Base-by-base conservation (phyloP, 2,888 invertebrate genomes). In the Ypsolopha sequella region DNA sequence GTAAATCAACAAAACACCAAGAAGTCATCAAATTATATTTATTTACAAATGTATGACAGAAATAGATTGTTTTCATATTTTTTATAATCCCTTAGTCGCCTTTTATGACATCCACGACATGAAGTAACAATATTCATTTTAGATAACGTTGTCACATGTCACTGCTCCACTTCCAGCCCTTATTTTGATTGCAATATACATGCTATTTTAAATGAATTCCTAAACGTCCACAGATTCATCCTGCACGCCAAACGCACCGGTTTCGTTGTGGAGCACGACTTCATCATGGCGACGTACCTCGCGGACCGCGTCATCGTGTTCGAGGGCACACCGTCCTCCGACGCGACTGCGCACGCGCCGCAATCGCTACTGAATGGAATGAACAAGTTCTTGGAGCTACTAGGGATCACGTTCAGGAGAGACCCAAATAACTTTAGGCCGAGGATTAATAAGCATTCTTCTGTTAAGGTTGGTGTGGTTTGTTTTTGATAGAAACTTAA, bases 231-330 rank as follows among this genome's bases (percentile, higher is more conserved):
- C 75, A 92, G 92, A 66, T 99, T 98, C 76, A 98, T 99, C 74
- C 89, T 99, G 44, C 99, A 99, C 70, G 98, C 99, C 0, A 99
- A 99, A 88, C 97, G 99, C 78, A 99, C 99, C 7, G 99, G 99
- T 9, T 99, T 99, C 76, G 95, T 99, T 11, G 99, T 99, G 1
- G 99, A 99, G 91, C 99, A 99, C 92, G 99, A 99, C 88, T 99
- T 99, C 79, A 99, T 99, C 60, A 99, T 99, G 99, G 99, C 99
- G 11, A 99, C 99, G 0, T 99, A 99, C 79, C 89, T 98, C 56
- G 97, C 99, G 0, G 99, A 99, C 78, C 91, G 99, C 44, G 99
- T 99, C 3, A 98, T 99, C 60, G 99, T 99, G 48, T 98, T 99
- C 76, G 99, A 99, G 70, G 99, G 99, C 48, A 86, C 87, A 44